Percentiles rank a stretch among this genome's conserved stretches.
These are phyloP conservation scores for Temnothorax rugatulus DNA, from an alignment of 2,888 invertebrate species.

Conservation along the genomic window DNA sequence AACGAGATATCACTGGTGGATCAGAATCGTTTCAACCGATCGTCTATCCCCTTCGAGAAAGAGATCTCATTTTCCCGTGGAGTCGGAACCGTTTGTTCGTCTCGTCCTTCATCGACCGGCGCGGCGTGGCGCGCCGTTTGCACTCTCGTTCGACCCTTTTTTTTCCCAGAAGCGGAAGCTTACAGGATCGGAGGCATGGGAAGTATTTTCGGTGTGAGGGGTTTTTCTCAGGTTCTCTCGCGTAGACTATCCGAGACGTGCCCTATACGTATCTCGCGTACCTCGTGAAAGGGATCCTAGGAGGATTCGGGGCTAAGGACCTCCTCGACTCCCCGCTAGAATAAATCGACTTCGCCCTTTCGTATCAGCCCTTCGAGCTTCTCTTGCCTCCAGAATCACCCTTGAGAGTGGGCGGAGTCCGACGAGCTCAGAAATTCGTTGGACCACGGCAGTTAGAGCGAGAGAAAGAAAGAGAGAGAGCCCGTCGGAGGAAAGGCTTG, in stretches of 20 bases:
- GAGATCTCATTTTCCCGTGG: background rate
- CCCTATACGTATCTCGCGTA: constrained; percentile 35
- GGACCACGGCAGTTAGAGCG: constrained; percentile 13
- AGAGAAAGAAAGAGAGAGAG: constrained; percentile 6
- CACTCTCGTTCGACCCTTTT: constrained; percentile 57
- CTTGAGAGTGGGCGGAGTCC: constrained; percentile 48
- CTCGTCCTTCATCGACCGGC: constrained; percentile 69
- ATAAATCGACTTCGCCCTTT: constrained; percentile 74
- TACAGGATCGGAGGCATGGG: constrained; percentile 45
- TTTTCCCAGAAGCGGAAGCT: constrained; percentile 56
- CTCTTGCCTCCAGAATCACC: constrained; percentile 66
- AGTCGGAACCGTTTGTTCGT: constrained; percentile 72
- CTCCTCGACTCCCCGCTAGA: constrained; percentile 41
- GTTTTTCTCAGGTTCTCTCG: constrained; percentile 34
- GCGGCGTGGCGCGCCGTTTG: constrained; percentile 33
- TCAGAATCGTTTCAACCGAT: constrained; percentile 40
- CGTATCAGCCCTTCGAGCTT: constrained; percentile 65
- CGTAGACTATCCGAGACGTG: constrained; percentile 32
- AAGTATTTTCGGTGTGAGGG: constrained; percentile 66
- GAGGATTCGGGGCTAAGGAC: constrained; percentile 62
- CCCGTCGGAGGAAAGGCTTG: constrained; percentile 44
- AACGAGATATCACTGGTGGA: constrained; percentile 22
- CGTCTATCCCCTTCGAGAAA: constrained; percentile 43
- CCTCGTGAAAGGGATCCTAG: constrained; percentile 69
- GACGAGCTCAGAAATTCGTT: constrained; percentile 51